These are phyloP conservation scores for Matsumurasca onukii DNA, from an alignment of 1,140 invertebrate species.

Conservation along the genomic window DNA sequence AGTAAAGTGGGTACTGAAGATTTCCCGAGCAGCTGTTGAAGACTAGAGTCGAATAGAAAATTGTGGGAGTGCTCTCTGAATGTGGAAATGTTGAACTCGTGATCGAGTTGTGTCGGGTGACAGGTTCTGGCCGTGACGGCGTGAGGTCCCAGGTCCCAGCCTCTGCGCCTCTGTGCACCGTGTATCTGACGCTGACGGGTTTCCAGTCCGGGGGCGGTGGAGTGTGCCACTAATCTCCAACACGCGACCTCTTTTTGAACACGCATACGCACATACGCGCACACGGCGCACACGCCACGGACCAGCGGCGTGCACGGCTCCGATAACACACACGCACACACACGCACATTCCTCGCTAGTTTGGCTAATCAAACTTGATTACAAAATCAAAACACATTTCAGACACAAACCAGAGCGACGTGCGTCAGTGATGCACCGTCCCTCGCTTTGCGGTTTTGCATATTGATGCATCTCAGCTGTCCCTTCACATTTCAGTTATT, in stretches of 20 bases:
- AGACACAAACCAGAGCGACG: too few species aligned
- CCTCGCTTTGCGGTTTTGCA: constrained; percentile 1
- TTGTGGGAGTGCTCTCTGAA: too few species aligned
- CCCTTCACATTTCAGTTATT: neutral
- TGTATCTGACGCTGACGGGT: constrained; percentile 14
- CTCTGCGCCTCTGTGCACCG: too few species aligned
- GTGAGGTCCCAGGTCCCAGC: too few species aligned
- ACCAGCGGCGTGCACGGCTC: neutral
- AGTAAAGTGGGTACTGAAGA: too few species aligned
- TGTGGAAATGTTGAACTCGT: too few species aligned
- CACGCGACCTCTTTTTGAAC: constrained; percentile 24
- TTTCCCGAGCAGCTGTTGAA: too few species aligned
- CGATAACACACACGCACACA: constrained; percentile 4
- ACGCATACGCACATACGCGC: neutral
- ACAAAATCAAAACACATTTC: constrained; percentile 17
- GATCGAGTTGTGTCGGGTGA: too few species aligned
- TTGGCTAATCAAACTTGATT: constrained; percentile 20
- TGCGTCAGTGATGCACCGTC: neutral
- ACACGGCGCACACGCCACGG: neutral
- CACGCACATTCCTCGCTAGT: neutral
- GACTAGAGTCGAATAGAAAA: too few species aligned
- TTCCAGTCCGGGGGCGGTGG: constrained; percentile 16
- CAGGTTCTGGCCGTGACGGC: too few species aligned
- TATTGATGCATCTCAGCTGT: constrained; percentile 1
- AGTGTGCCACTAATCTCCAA: constrained; percentile 19